Base-by-base conservation (phyloP, 1,140 invertebrate species). In the Platyura marginata region DNA sequence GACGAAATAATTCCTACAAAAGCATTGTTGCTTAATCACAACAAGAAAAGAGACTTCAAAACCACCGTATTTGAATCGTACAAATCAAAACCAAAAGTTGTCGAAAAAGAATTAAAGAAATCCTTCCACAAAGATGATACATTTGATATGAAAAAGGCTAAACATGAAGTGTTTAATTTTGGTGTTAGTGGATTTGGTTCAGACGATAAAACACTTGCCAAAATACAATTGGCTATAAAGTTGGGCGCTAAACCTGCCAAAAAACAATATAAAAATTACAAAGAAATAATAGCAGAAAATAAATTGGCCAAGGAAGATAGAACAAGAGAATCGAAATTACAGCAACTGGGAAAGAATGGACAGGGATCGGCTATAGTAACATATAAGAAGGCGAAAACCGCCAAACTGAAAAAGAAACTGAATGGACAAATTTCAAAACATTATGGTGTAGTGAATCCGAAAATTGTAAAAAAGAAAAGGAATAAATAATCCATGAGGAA, bases 121-220 rank as follows among this genome's bases (percentile, higher is more conserved):
- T 29, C 25, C 25, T 13, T 6, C 25, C n/a, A n/a, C n/a, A n/a
- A n/a, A n/a, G 8, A 10, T 5, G 16, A 23, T 15, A 62, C 64
- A 46, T 60, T 70, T 19, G 68, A 74, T 45, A 74, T 77, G 47
- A 73, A 74, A 37, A 65, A 55, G 42, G 59, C 66, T 0, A 64
- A 70, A 41, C 64, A 70, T 51, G 76, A 80, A 48, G 61, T 80
- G 5, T 64, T 77, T 25, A 76, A 74, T 46, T 76, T 79, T 53
- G 75, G 70, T 38, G 72, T 73, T 47, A 66, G 68, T 39, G 74
- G 74, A 36, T 66, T 76, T 11, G 57, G 68, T 15, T 59, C 64
- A n/a, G 51, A 57, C 29, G 67, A 70, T 43, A 70, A 73, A 46
- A 57, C 63, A 34, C 58, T 71, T 57, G 71, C 71, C 41, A 71